These are phyloP conservation scores for Heteronetta atricapilla DNA, from an alignment of 2,113 vertebrate species.

Conservation along the genomic window DNA sequence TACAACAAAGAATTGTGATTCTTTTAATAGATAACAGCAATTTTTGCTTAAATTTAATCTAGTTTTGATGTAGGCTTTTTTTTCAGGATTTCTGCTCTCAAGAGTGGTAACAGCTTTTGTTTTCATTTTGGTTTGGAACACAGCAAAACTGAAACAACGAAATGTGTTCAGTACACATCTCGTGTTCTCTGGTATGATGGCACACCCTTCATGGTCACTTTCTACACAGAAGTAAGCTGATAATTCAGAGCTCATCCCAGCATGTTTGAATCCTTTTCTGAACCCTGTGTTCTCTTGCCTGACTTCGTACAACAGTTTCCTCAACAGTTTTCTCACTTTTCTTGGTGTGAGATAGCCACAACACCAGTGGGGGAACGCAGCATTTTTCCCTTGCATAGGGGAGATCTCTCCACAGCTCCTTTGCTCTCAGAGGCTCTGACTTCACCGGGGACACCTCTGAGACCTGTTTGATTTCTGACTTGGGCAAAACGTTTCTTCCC, in stretches of 20 bases:
- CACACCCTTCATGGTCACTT: fast-evolving
- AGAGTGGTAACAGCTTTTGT: not conserved
- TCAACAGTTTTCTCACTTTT: not conserved
- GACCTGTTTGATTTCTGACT: not conserved
- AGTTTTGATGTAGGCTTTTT: too few species aligned
- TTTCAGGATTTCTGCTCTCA: not conserved
- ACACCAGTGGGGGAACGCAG: not conserved
- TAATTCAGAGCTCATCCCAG: not conserved
- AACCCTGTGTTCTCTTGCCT: not conserved
- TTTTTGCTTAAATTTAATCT: not conserved
- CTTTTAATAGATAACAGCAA: not conserved
- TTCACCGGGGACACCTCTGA: not conserved
- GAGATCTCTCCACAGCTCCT: not conserved
- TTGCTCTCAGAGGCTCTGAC: not conserved
- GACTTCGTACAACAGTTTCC: not conserved
- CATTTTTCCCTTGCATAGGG: fast-evolving
- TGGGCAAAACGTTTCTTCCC: not conserved
- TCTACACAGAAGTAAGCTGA: not conserved
- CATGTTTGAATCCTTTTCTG: not conserved
- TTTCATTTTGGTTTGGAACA: not conserved
- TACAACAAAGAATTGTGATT: not conserved
- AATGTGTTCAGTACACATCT: not conserved
- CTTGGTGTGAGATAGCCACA: not conserved
- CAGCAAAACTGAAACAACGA: not conserved
- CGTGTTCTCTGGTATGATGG: not conserved